Evolutionary conservation across 2,113 vertebrate genomes (phyloP).

Genomic region (Forbesichthys papilliferus): DNA sequence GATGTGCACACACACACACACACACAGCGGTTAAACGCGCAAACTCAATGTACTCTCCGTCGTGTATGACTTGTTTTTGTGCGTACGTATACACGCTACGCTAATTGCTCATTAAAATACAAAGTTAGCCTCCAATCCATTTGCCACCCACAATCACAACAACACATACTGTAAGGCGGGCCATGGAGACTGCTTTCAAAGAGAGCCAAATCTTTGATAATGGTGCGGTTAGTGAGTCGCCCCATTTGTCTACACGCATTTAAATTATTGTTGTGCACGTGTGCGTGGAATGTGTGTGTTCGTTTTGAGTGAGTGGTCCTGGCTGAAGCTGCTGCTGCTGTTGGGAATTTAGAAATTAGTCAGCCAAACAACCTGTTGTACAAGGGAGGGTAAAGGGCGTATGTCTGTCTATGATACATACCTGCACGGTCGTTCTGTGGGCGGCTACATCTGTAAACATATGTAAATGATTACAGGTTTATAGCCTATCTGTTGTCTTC

Average conservation of each 20-base stretch:
- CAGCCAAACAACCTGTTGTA: slow-evolving; percentile 17
- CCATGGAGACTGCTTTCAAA: not conserved
- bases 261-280: slow-evolving; percentile 21
- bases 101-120: slow-evolving; percentile 24
- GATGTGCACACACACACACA: slow-evolving; percentile 11
- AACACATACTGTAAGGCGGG: not conserved
- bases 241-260: slow-evolving; percentile 18
- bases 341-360: slow-evolving; percentile 29
- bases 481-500: slow-evolving; percentile 14
- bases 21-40: not conserved
- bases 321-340: not conserved
- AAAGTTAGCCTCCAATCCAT: slow-evolving; percentile 14
- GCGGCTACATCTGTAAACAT: not conserved
- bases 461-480: slow-evolving; percentile 9
- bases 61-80: not conserved
- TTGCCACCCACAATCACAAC: slow-evolving; percentile 13
- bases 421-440: not conserved
- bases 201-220: slow-evolving; percentile 35
- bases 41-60: not conserved
- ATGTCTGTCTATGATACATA: slow-evolving; percentile 1
- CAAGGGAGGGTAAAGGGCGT: slow-evolving; percentile 1
- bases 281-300: slow-evolving; percentile 19
- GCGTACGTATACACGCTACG: not conserved
- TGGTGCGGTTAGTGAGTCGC: slow-evolving; percentile 5
- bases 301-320: not conserved